A percentile compares a stretch with the other conserved stretches of the same genome.
These are phyloP conservation scores for Pseudopipra pipra DNA, from an alignment of 2,113 vertebrate species.

Conservation along the genomic window DNA sequence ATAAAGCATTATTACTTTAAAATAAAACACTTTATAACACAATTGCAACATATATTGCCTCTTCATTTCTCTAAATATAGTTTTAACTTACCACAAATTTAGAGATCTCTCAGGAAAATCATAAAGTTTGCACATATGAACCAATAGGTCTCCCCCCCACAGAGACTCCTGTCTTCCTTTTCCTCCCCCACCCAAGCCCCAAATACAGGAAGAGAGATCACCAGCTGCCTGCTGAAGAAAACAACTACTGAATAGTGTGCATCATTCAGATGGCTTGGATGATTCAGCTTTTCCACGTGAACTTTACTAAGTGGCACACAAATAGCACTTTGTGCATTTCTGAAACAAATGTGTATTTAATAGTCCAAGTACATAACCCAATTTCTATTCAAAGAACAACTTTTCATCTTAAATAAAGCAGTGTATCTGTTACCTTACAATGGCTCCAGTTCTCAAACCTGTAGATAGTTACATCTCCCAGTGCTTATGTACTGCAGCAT, in stretches of 20 bases:
- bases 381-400: conserved; percentile 7
- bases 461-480: not conserved
- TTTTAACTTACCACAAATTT: conserved; percentile 4
- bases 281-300: conserved; percentile 45
- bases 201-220: conserved; percentile 39
- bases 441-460: not conserved
- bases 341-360: not conserved
- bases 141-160: not conserved
- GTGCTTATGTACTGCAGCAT: not conserved
- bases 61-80: not conserved
- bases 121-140: not conserved
- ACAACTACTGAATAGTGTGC: not conserved
- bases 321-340: conserved; percentile 40
- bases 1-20: not conserved
- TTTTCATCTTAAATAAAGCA: not conserved
- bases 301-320: conserved; percentile 43
- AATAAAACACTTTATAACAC: not conserved
- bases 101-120: not conserved
- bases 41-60: not conserved
- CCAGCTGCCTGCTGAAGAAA: conserved; percentile 47
- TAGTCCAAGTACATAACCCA: not conserved
- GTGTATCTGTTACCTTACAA: not conserved
- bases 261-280: conserved; percentile 38
- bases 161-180: not conserved
- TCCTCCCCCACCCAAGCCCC: not conserved